These are phyloP conservation scores for Poicephalus gulielmi DNA, from an alignment of 2,113 vertebrate species.

Conservation along the genomic window DNA sequence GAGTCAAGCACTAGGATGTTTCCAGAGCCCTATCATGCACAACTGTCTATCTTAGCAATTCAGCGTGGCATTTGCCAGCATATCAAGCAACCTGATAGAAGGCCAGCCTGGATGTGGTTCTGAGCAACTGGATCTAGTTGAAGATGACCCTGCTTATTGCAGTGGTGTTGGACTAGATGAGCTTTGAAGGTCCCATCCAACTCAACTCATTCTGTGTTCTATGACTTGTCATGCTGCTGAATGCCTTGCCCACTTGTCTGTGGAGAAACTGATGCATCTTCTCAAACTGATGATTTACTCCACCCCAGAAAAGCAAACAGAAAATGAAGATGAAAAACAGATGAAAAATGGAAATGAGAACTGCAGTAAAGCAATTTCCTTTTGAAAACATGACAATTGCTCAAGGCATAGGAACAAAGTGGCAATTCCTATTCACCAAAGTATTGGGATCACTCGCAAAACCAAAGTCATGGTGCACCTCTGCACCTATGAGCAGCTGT, in stretches of 20 bases:
- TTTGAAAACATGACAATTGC: background rate
- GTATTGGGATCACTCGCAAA: background rate
- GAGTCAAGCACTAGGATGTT: background rate
- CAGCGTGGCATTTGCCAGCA: background rate
- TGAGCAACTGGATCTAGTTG: background rate
- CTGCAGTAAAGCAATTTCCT: background rate
- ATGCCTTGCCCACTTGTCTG: fast-evolving
- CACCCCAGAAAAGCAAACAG: background rate
- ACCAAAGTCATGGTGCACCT: background rate
- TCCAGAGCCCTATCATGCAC: fast-evolving
- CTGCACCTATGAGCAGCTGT: background rate
- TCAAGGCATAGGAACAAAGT: conserved; percentile 29
- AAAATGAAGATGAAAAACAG: background rate
- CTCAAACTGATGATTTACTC: background rate
- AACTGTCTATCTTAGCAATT: fast-evolving
- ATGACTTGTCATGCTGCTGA: background rate
- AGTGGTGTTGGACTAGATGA: background rate
- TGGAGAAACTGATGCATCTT: background rate
- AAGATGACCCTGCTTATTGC: background rate
- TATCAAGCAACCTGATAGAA: background rate
- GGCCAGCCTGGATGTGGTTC: background rate
- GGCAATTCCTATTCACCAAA: background rate
- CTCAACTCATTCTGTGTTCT: background rate
- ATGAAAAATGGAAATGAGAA: background rate
- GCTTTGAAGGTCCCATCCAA: background rate